Evolutionary conservation across 1,140 invertebrate genomes (phyloP).

Genomic region (Steinernema feltiae): DNA sequence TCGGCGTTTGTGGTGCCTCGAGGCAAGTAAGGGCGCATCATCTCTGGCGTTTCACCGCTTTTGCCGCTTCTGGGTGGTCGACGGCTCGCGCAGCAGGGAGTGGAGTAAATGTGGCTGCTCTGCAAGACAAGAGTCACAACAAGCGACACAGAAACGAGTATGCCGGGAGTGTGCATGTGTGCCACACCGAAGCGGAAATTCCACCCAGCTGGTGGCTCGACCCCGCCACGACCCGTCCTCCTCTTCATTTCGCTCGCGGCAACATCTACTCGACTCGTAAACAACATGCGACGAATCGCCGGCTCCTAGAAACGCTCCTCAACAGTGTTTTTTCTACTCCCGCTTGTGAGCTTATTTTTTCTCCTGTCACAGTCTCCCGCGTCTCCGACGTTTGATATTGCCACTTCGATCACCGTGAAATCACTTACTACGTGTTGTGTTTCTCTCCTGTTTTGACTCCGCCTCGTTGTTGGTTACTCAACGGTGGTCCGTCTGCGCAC

Average conservation of each 20-base stretch:
- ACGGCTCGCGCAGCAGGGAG: neutral
- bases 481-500: neutral
- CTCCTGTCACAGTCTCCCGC: too few species aligned
- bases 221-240: neutral
- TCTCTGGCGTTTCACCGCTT: too few species aligned
- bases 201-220: neutral
- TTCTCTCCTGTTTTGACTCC: slow-evolving; percentile 5
- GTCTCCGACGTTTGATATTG: too few species aligned
- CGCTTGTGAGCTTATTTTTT: too few species aligned
- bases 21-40: too few species aligned
- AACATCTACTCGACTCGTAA: neutral
- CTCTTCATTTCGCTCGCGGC: slow-evolving; percentile 11
- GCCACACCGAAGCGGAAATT: too few species aligned
- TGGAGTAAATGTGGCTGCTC: neutral
- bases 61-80: too few species aligned
- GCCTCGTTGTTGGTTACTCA: neutral
- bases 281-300: neutral
- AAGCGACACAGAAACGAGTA: neutral
- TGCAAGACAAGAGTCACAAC: neutral
- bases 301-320: too few species aligned
- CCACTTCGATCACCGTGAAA: neutral
- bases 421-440: neutral
- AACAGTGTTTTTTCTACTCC: too few species aligned
- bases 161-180: neutral
- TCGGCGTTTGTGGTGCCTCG: too few species aligned